phyloP scores from a whole-genome alignment of 2,113 vertebrate genomes.

The Coreoperca whiteheadi region DNA sequence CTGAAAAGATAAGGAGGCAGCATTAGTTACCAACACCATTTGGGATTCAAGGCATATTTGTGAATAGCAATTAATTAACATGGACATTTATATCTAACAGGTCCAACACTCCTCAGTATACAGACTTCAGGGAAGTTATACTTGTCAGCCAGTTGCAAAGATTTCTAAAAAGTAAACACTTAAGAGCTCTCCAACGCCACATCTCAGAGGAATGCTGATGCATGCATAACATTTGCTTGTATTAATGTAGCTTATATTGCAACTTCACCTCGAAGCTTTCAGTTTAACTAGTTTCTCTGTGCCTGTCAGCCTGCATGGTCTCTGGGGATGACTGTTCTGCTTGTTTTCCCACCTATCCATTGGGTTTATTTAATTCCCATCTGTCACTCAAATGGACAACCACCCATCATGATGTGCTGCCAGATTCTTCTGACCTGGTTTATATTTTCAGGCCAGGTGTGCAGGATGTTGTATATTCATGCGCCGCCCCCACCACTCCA shows the following conservation, averaged over 20 bases:
- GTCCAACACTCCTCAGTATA: not conserved
- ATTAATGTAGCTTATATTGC: not conserved
- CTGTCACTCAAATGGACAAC: conserved; percentile 63
- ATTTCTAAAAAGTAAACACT: not conserved
- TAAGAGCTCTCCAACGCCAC: no score
- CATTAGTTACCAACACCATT: not conserved
- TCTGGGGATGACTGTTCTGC: conserved; percentile 27
- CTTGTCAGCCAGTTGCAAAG: not conserved
- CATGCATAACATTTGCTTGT: not conserved
- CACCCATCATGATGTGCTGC: conserved; percentile 42
- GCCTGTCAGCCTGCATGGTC: conserved; percentile 6
- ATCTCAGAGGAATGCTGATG: not conserved
- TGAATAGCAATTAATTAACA: not conserved
- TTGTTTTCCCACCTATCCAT: conserved; percentile 49
- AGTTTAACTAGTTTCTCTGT: conserved; percentile 21
- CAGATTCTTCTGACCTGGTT: conserved; percentile 37
- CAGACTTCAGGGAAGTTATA: not conserved
- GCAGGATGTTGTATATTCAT: conserved; percentile 41
- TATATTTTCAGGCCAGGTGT: conserved; percentile 48
- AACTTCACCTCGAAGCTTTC: conserved; percentile 10
- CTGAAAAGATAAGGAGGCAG: not conserved
- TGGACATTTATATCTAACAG: not conserved
- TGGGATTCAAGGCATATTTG: not conserved
- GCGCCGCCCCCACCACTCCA: conserved; percentile 14
- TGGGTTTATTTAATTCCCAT: conserved; percentile 26